Base-by-base conservation (phyloP, 2,797 vertebrate species). In the Pteropus rufus region DNA sequence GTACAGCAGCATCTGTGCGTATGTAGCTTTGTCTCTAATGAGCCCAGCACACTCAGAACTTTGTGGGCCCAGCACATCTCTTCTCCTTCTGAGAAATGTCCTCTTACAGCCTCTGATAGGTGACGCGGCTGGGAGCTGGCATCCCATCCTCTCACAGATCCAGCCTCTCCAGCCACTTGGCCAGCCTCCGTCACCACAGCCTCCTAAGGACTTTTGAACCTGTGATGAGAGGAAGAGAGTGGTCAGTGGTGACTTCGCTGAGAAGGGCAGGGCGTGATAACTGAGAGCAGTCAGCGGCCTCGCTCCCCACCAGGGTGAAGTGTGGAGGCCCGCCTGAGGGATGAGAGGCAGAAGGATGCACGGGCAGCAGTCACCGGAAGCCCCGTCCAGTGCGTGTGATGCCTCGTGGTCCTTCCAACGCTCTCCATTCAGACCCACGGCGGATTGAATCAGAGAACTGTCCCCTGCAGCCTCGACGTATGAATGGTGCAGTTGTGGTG, bases 401-500 rank as follows among this genome's bases (percentile, higher is more conserved):
- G 10, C 36, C 19, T 1, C 24, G 2, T 3, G 56, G 29, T 10
- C 24, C 65, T 56, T 23, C 54, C 4, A 1, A 18, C 14, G 0
- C 0, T 16, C 46, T 36, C 58, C 10, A 0, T 26, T 16, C 16
- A 7, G 29, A 9, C n/a, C 24, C n/a, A 2, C 10, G 46, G 36
- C 18, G 6, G 14, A 21, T 19, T 5, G 56, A 31, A 23, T 12
- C 23, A 36, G 58, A 26, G 8, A 9, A 31, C 75, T 14, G 9
- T n/a, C 60, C 62, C 77, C 75, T 16, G 16, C 49, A 26, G 26
- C n/a, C 44, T 54, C 0, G 4, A 4, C 7, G 1, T 11, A n/a
- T 16, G 39, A n/a, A 16, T 49, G 2, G 5, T 0, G 0, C 0
- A 0, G 31, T 36, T 2, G 3, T 24, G 6, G 52, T 31, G 34